These are phyloP conservation scores for Fukomys damarensis DNA, from an alignment of 2,113 vertebrate species.

Conservation along the genomic window DNA sequence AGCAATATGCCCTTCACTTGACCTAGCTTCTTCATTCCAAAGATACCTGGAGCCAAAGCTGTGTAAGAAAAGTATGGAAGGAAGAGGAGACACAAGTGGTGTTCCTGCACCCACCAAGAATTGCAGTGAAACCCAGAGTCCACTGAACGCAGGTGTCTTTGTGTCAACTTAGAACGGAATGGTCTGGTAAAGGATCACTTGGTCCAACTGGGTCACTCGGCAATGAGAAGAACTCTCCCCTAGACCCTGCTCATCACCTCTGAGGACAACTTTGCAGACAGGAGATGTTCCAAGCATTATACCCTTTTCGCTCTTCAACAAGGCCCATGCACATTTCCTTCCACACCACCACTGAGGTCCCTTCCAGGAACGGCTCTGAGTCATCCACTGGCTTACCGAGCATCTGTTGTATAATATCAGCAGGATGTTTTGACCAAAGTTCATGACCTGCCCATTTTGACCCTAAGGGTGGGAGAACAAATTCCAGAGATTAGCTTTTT, in stretches of 20 bases:
- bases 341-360: slow-evolving; percentile 11
- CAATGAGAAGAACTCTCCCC: neutral
- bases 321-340: slow-evolving; percentile 29
- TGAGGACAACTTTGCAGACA: neutral
- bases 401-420: neutral
- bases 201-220: neutral
- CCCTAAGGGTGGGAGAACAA: neutral
- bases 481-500: slow-evolving; percentile 11
- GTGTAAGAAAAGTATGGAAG: neutral
- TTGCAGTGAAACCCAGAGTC: neutral
- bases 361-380: slow-evolving; percentile 50
- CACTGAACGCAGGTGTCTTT: neutral
- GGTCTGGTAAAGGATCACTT: neutral
- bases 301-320: slow-evolving; percentile 25
- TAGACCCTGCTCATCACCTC: neutral
- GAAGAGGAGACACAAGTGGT: neutral
- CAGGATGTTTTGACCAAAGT: slow-evolving; percentile 50
- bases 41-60: slow-evolving; percentile 48
- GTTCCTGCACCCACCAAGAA: neutral
- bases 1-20: slow-evolving; percentile 56
- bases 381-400: neutral
- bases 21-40: slow-evolving; percentile 58
- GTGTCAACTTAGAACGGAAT: neutral
- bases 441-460: slow-evolving; percentile 47
- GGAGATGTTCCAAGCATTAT: neutral